These are phyloP conservation scores for Xanthorhoe spadicearia DNA, from an alignment of 2,888 invertebrate genomes.

Conservation along the genomic window DNA sequence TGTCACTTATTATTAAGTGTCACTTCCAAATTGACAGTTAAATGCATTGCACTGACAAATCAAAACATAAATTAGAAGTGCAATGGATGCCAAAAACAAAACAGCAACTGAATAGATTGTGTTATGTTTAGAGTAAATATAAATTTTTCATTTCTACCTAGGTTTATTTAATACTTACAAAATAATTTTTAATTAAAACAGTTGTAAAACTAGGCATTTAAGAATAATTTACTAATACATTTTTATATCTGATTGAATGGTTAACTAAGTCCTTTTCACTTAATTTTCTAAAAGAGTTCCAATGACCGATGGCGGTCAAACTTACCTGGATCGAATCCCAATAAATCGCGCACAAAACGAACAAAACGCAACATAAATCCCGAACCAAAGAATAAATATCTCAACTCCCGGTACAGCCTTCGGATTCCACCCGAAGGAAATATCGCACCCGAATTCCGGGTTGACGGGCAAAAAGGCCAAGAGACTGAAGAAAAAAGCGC, in stretches of 20 bases:
- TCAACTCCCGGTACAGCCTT: slow-evolving; percentile 76
- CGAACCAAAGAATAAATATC: slow-evolving; percentile 71
- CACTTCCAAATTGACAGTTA: neutral
- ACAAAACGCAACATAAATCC: slow-evolving; percentile 67
- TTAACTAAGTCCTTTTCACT: neutral
- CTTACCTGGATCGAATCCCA: slow-evolving; percentile 69
- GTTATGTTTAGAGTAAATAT: no score
- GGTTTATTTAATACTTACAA: no score
- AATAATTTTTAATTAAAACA: no score
- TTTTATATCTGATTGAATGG: no score
- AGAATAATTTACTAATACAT: no score
- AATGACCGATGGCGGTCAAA: slow-evolving; percentile 32
- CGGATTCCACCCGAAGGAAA: slow-evolving; percentile 80
- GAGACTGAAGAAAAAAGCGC: slow-evolving; percentile 54
- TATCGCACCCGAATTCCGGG: slow-evolving; percentile 84
- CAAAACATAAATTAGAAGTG: neutral
- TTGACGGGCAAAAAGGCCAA: slow-evolving; percentile 60
- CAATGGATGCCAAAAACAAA: neutral
- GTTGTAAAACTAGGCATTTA: no score
- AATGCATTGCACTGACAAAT: neutral
- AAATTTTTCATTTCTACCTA: no score
- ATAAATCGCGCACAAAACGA: slow-evolving; percentile 66
- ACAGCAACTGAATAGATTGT: no score
- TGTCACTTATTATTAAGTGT: slow-evolving; percentile 11
- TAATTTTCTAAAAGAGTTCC: slow-evolving; percentile 9